Evolutionary conservation across 1,140 invertebrate species (phyloP), one percentile per base, ranked within the genome.

Genomic region (Pachypeltis micranthus): DNA sequence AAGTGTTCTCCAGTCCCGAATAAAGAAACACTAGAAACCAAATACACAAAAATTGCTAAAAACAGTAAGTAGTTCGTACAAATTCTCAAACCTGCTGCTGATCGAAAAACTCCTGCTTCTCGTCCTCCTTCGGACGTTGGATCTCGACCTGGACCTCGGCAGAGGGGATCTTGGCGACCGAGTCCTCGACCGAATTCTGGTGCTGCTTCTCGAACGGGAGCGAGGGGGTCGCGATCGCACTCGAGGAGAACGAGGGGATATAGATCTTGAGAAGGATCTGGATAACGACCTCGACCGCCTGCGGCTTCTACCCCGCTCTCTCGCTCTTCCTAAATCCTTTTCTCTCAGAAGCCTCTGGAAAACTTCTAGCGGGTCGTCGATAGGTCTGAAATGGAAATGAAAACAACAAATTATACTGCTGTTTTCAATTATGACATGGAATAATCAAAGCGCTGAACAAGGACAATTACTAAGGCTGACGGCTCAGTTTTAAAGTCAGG

Each of bases 281-380:
- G 69, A 70, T 21, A 68, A 67, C 12, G 73, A 73, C 31, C 68
- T 63, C 23, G 73, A 73, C 34, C 74, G 64, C 19, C 62, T 57
- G 10, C 64, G 28, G 3, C 3, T 4, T 21, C 7, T 7, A 10
- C 10, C 12, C 4, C 47, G 47, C 12, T 51, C 47, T 21, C 47
- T 78, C 65, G 82, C 76, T 61, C 84, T 81, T 34, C 82, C 75
- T 71, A 85, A 84, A 73, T 91, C 88, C 75, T 90, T 91, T 72
- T 93, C 89, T 63, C 85, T 78, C 65, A 93, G 79, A 75, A 92
- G 87, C 65, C 87, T 77, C 71, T 91, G 85, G 74, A 93, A 93
- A 56, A 87, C 87, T 72, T 89, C 88, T 66, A 92, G 72, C 10
- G 88, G 87, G 74, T 92, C 88, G 69, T 89, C 85, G 58, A 86